These are phyloP conservation scores for Paradisaea rubra DNA, from an alignment of 2,113 vertebrate genomes.

Conservation along the genomic window DNA sequence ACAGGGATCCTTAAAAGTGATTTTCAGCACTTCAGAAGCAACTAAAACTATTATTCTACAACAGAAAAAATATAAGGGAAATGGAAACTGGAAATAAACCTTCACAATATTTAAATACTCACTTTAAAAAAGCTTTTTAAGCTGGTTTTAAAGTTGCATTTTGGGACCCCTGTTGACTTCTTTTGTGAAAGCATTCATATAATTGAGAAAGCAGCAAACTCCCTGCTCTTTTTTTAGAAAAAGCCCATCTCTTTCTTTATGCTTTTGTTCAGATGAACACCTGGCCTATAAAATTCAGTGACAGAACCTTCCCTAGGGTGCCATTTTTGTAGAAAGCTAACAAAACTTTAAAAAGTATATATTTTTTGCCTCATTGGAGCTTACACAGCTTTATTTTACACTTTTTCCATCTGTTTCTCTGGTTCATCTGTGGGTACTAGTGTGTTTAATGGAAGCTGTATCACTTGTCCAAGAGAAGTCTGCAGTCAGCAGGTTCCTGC, in stretches of 20 bases:
- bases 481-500: slow-evolving; percentile 58
- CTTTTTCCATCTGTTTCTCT: slow-evolving; percentile 66
- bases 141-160: not conserved
- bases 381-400: slow-evolving; percentile 56
- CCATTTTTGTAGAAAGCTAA: slow-evolving; percentile 39
- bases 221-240: not conserved
- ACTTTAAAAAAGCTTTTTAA: not conserved
- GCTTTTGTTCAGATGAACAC: slow-evolving; percentile 34
- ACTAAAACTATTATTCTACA: not conserved
- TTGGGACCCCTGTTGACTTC: slow-evolving; percentile 12
- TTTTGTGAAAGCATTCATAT: not conserved
- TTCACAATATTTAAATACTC: not conserved
- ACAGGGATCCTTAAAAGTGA: not conserved
- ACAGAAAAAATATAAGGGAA: not conserved
- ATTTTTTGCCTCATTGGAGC: slow-evolving; percentile 50
- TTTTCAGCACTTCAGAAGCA: not conserved
- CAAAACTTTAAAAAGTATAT: slow-evolving; percentile 11
- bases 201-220: not conserved
- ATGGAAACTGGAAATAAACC: not conserved
- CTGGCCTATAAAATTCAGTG: slow-evolving; percentile 50
- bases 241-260: not conserved
- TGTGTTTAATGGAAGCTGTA: slow-evolving; percentile 49
- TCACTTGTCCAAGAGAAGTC: slow-evolving; percentile 37
- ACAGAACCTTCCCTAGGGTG: slow-evolving; percentile 42
- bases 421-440: not conserved